Base-by-base conservation (phyloP, 2,888 invertebrate species). In the Saturnia japonica region DNA sequence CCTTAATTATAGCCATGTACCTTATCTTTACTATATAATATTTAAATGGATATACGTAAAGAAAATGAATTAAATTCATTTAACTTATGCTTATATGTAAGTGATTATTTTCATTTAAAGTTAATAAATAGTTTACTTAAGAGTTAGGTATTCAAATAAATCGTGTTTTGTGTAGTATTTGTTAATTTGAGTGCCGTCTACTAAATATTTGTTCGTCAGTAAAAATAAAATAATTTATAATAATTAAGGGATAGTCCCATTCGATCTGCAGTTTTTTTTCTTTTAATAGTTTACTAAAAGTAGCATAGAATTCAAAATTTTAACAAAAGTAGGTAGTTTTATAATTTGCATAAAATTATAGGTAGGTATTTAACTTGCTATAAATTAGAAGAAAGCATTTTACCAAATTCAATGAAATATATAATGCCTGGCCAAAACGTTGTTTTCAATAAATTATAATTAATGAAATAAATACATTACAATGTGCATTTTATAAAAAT, bases 1-100 rank as follows among this genome's bases (percentile, higher is more conserved):
- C 60, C 70, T 75, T 72, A 76, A 73, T 75, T 64, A 74, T 79
- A 83, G 82, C 82, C 82, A 84, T 83, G 82, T 82, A 82, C 78
- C 73, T 81, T 75, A 69, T 42, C 25, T 72, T 81, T 75, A 60
- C 73, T 74, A 70, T 70, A 69, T 71, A 43, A n/a, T 70, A 1
- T n/a, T 16, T 69, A 68, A n/a, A n/a, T 70, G 1, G 22, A 54
- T 54, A 54, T n/a, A 9, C 22, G 54, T 68, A 68, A 68, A 73
- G 71, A 73, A 76, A 76, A 74, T 74, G 64, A 73, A 57, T 66
- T 67, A 69, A 28, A 71, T 71, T 57, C 71, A 71, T 69, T 71
- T 67, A 68, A 70, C 66, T 28, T 67, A 71, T 51, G 6, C 34
- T 69, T 57, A 68, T 57, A 70, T 71, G 68, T 72, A 75, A 77